These are phyloP conservation scores for Drosophila pallidifrons DNA, from an alignment of 1,140 invertebrate genomes.

Conservation along the genomic window DNA sequence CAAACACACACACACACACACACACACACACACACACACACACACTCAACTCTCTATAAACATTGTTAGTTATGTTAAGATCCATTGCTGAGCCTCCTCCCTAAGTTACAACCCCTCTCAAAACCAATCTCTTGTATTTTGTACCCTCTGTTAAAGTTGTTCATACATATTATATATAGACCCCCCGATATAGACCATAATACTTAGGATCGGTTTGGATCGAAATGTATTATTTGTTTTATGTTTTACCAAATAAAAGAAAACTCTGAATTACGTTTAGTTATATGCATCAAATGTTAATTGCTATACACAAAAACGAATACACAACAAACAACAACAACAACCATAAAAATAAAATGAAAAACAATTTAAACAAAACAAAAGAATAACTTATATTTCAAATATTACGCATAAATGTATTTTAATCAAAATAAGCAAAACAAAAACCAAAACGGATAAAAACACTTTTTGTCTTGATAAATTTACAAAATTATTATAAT, in stretches of 20 bases:
- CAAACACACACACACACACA: constrained; percentile 50
- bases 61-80: constrained; percentile 79
- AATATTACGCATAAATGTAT: constrained; percentile 84
- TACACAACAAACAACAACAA: constrained; percentile 46
- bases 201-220: constrained; percentile 28
- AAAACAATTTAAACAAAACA: constrained; percentile 63
- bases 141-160: constrained; percentile 71
- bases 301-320: constrained; percentile 45
- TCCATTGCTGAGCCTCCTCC: constrained; percentile 35
- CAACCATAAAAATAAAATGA: constrained; percentile 47
- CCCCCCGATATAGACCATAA: constrained; percentile 19
- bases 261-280: constrained; percentile 55
- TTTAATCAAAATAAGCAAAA: constrained; percentile 81
- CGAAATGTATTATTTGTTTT: constrained; percentile 71
- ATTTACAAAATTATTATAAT: constrained; percentile 84
- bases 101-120: constrained; percentile 44
- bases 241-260: constrained; percentile 45
- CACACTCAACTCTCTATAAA: constrained; percentile 46
- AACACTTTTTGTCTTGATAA: constrained; percentile 83
- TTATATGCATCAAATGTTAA: constrained; percentile 76
- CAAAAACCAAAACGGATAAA: constrained; percentile 58
- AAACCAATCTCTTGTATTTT: constrained; percentile 20
- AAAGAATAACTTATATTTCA: constrained; percentile 77
- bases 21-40: constrained; percentile 42
- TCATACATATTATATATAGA: constrained; percentile 24